Percentiles rank a stretch among this genome's conserved stretches.
phyloP scores from a whole-genome alignment of 2,113 vertebrate genomes.

The Meleagris gallopavo region DNA sequence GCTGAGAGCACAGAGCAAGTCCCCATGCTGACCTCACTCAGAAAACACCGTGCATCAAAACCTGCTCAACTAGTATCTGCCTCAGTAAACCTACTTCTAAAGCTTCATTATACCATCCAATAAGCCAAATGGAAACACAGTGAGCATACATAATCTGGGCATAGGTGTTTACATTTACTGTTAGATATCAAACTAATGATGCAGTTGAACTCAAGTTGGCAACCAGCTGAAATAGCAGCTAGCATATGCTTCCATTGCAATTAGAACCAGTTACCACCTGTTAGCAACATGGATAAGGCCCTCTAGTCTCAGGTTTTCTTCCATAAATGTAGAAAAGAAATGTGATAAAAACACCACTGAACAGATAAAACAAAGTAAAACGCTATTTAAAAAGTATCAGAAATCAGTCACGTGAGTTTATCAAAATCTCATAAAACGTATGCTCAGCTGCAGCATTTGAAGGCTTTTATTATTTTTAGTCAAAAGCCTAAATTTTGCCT shows the following conservation, averaged over 20 bases:
- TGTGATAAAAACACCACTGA: neutral
- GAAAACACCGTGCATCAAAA: neutral
- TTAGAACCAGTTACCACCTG: neutral
- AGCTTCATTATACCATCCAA: neutral
- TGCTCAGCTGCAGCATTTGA: neutral
- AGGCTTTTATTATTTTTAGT: neutral
- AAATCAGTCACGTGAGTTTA: neutral
- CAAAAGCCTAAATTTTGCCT: neutral
- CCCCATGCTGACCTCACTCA: neutral
- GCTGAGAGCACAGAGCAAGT: neutral
- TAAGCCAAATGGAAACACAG: neutral
- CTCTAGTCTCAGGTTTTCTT: neutral
- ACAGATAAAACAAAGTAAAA: neutral
- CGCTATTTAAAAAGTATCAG: accelerated
- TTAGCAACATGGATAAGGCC: neutral
- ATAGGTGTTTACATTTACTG: neutral
- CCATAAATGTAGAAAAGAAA: neutral
- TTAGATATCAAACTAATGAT: neutral
- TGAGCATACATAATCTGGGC: neutral
- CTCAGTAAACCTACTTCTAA: neutral
- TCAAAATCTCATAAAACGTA: neutral
- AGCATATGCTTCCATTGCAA: neutral
- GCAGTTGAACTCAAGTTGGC: neutral
- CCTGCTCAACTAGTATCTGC: neutral
- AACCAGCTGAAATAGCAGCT: neutral